A percentile compares a stretch with the other conserved stretches of the same genome.
These are phyloP conservation scores for Montipora capitata DNA, from an alignment of 92 coral and sea anemone species.

Conservation along the genomic window DNA sequence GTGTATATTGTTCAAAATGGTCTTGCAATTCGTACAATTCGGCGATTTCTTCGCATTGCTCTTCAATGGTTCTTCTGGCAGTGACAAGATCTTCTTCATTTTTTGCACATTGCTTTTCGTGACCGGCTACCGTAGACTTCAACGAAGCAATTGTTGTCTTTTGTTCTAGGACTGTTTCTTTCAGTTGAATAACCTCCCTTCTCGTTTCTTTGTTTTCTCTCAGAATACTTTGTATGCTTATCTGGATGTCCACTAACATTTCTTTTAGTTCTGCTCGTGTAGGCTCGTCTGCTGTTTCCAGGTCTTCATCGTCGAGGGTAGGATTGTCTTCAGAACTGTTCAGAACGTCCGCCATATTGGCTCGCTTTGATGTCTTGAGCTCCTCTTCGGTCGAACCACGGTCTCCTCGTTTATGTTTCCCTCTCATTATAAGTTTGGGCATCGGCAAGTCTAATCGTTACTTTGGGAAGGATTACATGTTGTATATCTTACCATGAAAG, in stretches of 20 bases:
- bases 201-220: neutral
- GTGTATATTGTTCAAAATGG: neutral
- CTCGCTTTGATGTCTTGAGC: too few relatives aligned
- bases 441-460: too few relatives aligned
- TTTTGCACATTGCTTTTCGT: neutral
- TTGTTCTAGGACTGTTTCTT: slow-evolving; percentile 1
- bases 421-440: too few relatives aligned
- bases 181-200: neutral
- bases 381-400: too few relatives aligned
- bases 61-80: neutral
- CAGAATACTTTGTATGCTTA: neutral
- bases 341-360: too few relatives aligned
- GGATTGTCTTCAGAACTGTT: too few relatives aligned
- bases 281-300: neutral
- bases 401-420: too few relatives aligned
- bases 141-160: neutral
- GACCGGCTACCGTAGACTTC: neutral
- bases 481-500: too few relatives aligned
- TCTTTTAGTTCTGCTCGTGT: neutral
- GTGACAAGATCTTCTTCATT: neutral
- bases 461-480: too few relatives aligned
- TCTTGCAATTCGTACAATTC: neutral
- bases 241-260: slow-evolving; percentile 13
- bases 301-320: too few relatives aligned
- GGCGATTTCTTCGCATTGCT: neutral